These are phyloP conservation scores for Pseudomyrmex dendroicus DNA, from an alignment of 1,140 invertebrate species.

Conservation along the genomic window DNA sequence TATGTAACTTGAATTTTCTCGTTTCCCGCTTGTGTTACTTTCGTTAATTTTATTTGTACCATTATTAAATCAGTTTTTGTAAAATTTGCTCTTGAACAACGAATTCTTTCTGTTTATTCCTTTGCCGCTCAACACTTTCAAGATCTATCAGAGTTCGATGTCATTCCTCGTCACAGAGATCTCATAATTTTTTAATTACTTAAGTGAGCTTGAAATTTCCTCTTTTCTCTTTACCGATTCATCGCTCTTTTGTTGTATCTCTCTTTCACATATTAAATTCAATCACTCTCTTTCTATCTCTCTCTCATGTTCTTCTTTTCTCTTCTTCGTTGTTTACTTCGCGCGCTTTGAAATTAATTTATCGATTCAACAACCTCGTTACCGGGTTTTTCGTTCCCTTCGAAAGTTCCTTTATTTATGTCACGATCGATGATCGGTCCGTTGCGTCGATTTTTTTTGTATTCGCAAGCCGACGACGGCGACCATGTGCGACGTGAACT, in stretches of 20 bases:
- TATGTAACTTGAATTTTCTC: neutral
- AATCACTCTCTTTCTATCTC: constrained; percentile 13
- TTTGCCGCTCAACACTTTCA: neutral
- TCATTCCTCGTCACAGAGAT: neutral
- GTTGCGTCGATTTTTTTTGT: neutral
- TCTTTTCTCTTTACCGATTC: neutral
- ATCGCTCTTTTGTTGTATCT: neutral
- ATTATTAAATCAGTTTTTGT: neutral
- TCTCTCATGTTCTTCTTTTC: too few relatives aligned
- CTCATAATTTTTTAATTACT: neutral
- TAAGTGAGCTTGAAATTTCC: neutral
- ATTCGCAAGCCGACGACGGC: neutral
- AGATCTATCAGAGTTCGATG: neutral
- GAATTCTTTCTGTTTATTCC: neutral
- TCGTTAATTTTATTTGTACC: neutral
- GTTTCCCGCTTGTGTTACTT: neutral
- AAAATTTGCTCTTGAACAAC: neutral
- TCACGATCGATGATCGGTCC: neutral
- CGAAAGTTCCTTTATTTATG: constrained; percentile 4
- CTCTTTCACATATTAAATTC: neutral
- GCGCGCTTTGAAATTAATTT: constrained; percentile 38
- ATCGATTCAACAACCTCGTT: constrained; percentile 32
- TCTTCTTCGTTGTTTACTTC: constrained; percentile 23
- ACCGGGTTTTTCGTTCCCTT: neutral
- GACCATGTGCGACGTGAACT: too few relatives aligned